A percentile compares a stretch with the other conserved stretches of the same genome.
Conservation (phyloP, 2,888 invertebrate genomes). For the Coenonympha arcania region DNA sequence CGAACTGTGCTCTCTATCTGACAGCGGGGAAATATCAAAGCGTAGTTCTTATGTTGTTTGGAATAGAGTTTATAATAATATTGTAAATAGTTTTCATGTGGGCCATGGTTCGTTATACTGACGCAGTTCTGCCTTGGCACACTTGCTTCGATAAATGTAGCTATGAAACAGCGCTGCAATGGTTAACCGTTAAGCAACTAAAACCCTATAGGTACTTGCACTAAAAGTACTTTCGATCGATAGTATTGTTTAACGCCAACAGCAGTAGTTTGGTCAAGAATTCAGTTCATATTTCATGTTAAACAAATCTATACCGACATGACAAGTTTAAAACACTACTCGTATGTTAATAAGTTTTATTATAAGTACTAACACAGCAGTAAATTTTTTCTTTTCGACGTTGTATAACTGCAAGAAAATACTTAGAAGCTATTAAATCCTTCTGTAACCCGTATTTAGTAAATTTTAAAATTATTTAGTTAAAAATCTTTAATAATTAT, state of each 20-base stretch:
- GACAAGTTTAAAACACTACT: too few species aligned
- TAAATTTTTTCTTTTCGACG: too few species aligned
- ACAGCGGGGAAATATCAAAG: not conserved
- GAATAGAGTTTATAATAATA: constrained; percentile 19
- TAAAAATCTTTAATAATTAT: too few species aligned
- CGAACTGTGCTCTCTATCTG: not conserved
- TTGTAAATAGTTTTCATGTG: constrained; percentile 11
- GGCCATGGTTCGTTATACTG: constrained; percentile 23
- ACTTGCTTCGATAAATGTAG: constrained; percentile 28
- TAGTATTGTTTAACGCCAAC: constrained; percentile 2
- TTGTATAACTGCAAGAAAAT: too few species aligned
- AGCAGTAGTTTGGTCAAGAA: not conserved
- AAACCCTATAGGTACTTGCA: not conserved
- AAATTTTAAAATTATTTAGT: too few species aligned
- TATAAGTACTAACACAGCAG: too few species aligned
- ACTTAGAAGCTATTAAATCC: too few species aligned
- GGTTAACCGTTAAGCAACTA: constrained; percentile 5
- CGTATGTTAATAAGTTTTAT: too few species aligned
- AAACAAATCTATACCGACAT: too few species aligned
- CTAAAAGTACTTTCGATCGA: not conserved
- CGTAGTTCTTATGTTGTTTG: constrained; percentile 6
- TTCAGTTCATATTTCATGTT: too few species aligned
- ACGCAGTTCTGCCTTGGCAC: constrained; percentile 34
- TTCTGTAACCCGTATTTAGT: too few species aligned
- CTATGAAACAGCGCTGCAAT: constrained; percentile 19